phyloP scores from a whole-genome alignment of 1,140 invertebrate genomes.

The Penaeus vannamei region DNA sequence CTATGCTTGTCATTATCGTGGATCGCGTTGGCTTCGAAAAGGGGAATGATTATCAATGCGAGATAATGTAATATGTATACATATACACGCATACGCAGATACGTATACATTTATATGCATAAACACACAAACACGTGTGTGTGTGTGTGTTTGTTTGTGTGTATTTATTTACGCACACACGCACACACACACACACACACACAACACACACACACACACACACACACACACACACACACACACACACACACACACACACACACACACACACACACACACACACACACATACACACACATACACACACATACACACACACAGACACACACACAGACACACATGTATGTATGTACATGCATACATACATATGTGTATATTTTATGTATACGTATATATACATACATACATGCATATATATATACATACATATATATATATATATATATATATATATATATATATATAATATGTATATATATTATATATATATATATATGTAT shows the following conservation, averaged over 20 bases:
- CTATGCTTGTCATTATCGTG: too few relatives aligned
- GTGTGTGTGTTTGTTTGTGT: too few relatives aligned
- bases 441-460: neutral
- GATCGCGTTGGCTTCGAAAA: too few relatives aligned
- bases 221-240: slow-evolving; percentile 36
- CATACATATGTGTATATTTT: neutral
- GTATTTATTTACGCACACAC: neutral
- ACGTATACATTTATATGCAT: slow-evolving; percentile 6
- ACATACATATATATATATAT: too few relatives aligned
- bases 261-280: slow-evolving; percentile 24
- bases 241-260: slow-evolving; percentile 32
- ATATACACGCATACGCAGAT: neutral
- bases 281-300: slow-evolving; percentile 20
- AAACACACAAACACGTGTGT: neutral
- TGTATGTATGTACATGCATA: too few relatives aligned
- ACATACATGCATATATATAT: too few relatives aligned
- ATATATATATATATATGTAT: neutral
- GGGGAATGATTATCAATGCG: too few relatives aligned
- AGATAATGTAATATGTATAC: neutral
- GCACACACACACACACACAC: slow-evolving; percentile 16
- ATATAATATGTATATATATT: too few relatives aligned
- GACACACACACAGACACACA: slow-evolving; percentile 35
- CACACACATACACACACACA: slow-evolving; percentile 32
- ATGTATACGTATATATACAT: slow-evolving; percentile 12
- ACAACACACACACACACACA: neutral